phyloP scores from a whole-genome alignment of 2,797 vertebrate species.

The Bradypus variegatus region DNA sequence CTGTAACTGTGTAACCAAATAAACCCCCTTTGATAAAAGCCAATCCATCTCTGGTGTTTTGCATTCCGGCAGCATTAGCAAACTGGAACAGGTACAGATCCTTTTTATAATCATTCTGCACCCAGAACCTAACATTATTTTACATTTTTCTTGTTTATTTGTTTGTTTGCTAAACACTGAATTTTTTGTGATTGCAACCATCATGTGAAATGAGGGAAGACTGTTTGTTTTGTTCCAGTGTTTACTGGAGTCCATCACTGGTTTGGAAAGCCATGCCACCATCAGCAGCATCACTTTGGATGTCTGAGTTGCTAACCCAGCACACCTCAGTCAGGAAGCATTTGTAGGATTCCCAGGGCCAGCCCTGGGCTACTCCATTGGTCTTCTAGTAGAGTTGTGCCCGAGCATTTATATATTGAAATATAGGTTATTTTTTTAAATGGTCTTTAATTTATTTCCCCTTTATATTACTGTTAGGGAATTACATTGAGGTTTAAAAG shows the following conservation, averaged over 20 bases:
- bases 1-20: too few species aligned
- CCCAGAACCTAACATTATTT: background rate
- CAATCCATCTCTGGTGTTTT: too few species aligned
- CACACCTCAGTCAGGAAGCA: background rate
- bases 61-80: too few species aligned
- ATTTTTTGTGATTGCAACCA: background rate
- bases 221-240: rapidly evolving
- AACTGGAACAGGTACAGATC: background rate
- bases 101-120: background rate
- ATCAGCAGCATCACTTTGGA: background rate
- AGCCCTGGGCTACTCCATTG: too few species aligned
- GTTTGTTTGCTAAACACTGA: background rate
- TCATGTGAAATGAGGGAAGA: background rate
- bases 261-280: background rate
- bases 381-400: background rate
- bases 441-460: background rate
- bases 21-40: too few species aligned
- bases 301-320: background rate
- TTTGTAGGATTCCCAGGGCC: background rate
- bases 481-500: background rate
- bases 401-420: background rate
- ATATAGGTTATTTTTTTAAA: background rate
- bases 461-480: background rate
- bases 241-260: background rate
- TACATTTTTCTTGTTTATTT: background rate